Base-by-base conservation (phyloP, 2,888 invertebrate species). In the Hydriomena furcata region DNA sequence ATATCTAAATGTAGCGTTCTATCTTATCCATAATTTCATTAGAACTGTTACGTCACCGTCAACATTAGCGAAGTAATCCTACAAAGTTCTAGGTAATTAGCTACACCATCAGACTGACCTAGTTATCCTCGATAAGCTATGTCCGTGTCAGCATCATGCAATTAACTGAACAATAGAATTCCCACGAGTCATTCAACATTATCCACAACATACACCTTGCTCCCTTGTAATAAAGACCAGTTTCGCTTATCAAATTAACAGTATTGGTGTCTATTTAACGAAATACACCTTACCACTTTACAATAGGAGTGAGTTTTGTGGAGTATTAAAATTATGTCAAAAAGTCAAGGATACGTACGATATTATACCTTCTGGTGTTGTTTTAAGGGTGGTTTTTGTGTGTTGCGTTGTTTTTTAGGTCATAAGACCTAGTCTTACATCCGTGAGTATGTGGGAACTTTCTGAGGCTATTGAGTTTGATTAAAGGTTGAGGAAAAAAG, bases 101-200 rank as follows among this genome's bases (percentile, higher is more conserved):
- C 31, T 7, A 3, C 13, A 13, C 2, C 7, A 30, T 28, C 6
- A 8, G 5, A 41, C 8, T 37, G 38, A 40, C 34, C 52, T 7
- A 44, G 47, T 30, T 44, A n/a, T 21, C 25, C 24, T 37, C 1
- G 5, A 47, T 37, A 1, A 43, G 28, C 52, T 52, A 5, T 42
- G 28, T 5, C 23, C 4, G 46, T 46, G 46, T 40, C 44, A 42
- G 36, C 11, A 12, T 46, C 42, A 34, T 43, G 34, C 38, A 52
- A 52, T 52, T 52, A 52, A 38, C 38, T 31, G 34, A 43, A 52
- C 47, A 52, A 52, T 47, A 35, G 47, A 25, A 30, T 42, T 52
- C 52, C 43, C 52, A 52, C 52, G 41, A 40, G 41, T 32, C 30
- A 40, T 35, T 41, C 28, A 7, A 24, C 31, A 38, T 11, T 12